Conservation (phyloP, 2,888 invertebrate species). For the Epistrophella euchroma region DNA sequence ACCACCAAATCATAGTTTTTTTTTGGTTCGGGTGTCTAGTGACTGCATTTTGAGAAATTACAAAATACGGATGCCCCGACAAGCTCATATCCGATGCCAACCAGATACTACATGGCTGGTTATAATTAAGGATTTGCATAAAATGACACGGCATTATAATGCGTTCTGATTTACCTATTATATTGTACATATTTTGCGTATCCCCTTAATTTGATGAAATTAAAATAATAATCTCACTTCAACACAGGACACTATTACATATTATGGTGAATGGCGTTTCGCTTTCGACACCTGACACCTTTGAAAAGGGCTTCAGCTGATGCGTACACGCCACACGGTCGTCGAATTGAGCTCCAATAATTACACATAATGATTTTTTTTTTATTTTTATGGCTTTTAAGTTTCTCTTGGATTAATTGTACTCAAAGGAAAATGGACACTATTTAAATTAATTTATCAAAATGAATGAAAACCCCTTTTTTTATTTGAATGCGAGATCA, state of each 20-base stretch:
- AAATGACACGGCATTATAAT: slow-evolving; percentile 20
- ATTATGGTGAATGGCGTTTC: slow-evolving; percentile 46
- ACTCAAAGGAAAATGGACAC: slow-evolving; percentile 8
- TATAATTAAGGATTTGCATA: slow-evolving; percentile 66
- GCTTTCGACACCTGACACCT: slow-evolving; percentile 72
- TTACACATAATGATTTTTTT: background rate
- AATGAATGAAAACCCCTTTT: slow-evolving; percentile 18
- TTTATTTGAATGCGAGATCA: background rate
- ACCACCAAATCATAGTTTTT: background rate
- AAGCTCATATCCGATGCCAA: slow-evolving; percentile 3
- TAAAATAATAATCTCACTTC: slow-evolving; percentile 74
- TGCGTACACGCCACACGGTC: too few relatives aligned
- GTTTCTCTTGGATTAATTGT: slow-evolving; percentile 28
- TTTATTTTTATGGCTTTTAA: slow-evolving; percentile 27
- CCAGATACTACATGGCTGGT: slow-evolving; percentile 1
- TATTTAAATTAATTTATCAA: slow-evolving; percentile 24
- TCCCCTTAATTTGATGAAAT: slow-evolving; percentile 59
- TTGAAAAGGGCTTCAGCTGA: slow-evolving; percentile 43
- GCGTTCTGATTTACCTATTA: slow-evolving; percentile 61
- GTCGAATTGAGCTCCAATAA: slow-evolving; percentile 27
- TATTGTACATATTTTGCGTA: slow-evolving; percentile 6
- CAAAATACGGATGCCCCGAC: slow-evolving; percentile 23
- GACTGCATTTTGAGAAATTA: slow-evolving; percentile 54
- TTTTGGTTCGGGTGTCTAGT: slow-evolving; percentile 20
- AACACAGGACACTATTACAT: background rate